phyloP scores from a whole-genome alignment of 2,797 vertebrate genomes.

The Acrossocheilus fasciatus region DNA sequence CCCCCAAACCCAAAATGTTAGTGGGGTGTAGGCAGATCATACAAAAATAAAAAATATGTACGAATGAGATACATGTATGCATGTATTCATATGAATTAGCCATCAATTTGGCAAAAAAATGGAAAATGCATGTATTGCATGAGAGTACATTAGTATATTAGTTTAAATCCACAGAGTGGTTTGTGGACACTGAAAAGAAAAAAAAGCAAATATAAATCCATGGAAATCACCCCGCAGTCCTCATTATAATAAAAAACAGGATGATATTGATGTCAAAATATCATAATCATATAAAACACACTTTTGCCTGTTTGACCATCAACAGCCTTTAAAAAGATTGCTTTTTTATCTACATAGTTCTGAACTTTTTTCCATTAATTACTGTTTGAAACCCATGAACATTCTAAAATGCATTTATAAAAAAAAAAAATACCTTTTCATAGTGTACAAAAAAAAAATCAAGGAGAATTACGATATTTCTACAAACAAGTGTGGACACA shows the following conservation, averaged over 20 bases:
- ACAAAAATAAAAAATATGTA: no score
- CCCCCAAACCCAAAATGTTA: no score
- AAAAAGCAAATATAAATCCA: not conserved
- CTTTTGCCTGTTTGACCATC: not conserved
- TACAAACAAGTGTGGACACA: slow-evolving; percentile 43
- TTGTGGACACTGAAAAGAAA: slow-evolving; percentile 44
- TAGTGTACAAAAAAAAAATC: not conserved
- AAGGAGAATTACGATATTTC: slow-evolving; percentile 53
- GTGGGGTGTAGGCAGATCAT: not conserved
- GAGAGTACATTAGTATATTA: no score
- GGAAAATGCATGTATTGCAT: not conserved
- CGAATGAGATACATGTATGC: not conserved
- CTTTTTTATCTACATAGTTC: slow-evolving; percentile 10
- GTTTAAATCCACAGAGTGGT: not conserved
- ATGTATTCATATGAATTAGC: not conserved
- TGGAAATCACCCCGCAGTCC: slow-evolving; percentile 39
- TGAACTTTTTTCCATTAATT: not conserved
- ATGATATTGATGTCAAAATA: not conserved
- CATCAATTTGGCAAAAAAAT: not conserved
- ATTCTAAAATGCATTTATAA: no score
- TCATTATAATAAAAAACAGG: slow-evolving; percentile 2
- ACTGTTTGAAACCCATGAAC: not conserved
- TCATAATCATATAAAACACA: not conserved
- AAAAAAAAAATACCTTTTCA: not conserved
- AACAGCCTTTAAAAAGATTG: not conserved